phyloP scores from a whole-genome alignment of 2,113 vertebrate species.

The Desmodus rotundus region DNA sequence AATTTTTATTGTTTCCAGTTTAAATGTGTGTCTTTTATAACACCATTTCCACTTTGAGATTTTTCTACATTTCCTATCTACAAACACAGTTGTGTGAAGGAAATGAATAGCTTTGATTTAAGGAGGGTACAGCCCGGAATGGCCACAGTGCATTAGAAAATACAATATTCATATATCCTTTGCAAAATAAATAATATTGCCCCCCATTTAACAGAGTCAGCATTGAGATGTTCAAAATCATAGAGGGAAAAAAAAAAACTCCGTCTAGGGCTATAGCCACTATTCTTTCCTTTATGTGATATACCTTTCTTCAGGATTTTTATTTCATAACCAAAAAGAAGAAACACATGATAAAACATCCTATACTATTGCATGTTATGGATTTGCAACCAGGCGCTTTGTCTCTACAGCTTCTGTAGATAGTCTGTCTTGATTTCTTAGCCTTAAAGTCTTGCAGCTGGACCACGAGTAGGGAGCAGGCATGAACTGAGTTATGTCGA shows the following conservation, averaged over 20 bases:
- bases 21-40: not conserved
- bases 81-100: not conserved
- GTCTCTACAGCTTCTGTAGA: not conserved
- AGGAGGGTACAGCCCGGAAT: not conserved
- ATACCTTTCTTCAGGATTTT: not conserved
- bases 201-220: not conserved
- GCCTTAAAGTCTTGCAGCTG: not conserved
- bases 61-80: not conserved
- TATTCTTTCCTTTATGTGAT: not conserved
- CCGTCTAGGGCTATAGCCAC: not conserved
- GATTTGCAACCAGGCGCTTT: not conserved
- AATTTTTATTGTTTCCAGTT: not conserved
- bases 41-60: not conserved
- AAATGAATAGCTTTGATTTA: not conserved
- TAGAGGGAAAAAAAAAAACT: not conserved
- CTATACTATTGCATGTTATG: not conserved
- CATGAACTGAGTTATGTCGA: conserved; percentile 22
- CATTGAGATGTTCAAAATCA: not conserved
- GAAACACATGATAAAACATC: not conserved
- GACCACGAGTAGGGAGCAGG: not conserved
- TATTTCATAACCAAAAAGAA: not conserved
- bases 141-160: not conserved
- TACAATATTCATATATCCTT: not conserved
- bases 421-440: not conserved
- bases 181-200: not conserved